These are phyloP conservation scores for Ophiodon elongatus DNA, from an alignment of 2,113 vertebrate genomes.

Conservation along the genomic window DNA sequence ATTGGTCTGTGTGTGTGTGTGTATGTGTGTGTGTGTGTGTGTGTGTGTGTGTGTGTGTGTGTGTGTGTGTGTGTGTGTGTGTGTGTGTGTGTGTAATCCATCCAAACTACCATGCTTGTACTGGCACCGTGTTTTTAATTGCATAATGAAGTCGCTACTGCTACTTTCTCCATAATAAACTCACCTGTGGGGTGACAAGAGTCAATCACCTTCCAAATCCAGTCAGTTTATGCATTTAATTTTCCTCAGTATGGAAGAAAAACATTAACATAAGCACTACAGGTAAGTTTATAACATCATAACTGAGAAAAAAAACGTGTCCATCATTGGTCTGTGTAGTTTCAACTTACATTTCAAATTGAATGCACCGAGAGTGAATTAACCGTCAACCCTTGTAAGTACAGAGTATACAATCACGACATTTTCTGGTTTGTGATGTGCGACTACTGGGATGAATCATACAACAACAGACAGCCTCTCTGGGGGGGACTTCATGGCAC, in stretches of 20 bases:
- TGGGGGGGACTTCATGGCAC: conserved; percentile 1
- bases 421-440: conserved; percentile 38
- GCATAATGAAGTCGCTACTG: neutral
- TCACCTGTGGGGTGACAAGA: neutral
- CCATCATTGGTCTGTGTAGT: conserved; percentile 13
- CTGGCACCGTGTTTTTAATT: neutral
- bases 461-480: conserved; percentile 25
- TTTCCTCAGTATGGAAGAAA: neutral
- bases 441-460: conserved; percentile 40
- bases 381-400: conserved; percentile 30
- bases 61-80: no score
- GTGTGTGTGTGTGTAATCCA: no score
- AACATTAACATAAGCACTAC: neutral
- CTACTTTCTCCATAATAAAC: neutral
- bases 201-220: neutral
- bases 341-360: conserved; percentile 46
- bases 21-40: no score
- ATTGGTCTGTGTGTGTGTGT: no score
- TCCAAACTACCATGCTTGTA: neutral
- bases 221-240: neutral
- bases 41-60: no score
- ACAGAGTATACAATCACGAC: conserved; percentile 28
- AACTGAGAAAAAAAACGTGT: neutral
- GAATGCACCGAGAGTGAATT: conserved; percentile 21
- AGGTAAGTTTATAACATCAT: conserved; percentile 5